phyloP scores from a whole-genome alignment of 2,888 invertebrate genomes.

The Epinotia nisella region DNA sequence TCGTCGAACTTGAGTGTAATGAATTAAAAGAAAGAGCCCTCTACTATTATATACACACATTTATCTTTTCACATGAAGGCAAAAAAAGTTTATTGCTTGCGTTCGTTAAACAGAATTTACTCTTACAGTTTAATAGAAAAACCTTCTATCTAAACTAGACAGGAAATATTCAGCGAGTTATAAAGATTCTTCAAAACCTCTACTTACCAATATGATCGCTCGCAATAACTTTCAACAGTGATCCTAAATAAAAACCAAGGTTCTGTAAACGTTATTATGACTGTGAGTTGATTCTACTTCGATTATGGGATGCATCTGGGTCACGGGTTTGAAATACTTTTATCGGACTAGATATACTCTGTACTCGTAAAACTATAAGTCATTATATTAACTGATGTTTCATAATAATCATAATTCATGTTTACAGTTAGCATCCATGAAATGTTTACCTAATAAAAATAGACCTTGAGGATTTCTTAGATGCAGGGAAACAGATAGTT shows the following conservation, averaged over 20 bases:
- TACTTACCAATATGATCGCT: not conserved
- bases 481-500: not conserved
- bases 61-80: too few species aligned
- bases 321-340: slow-evolving; percentile 37
- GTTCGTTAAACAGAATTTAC: too few species aligned
- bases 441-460: slow-evolving; percentile 18
- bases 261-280: slow-evolving; percentile 29
- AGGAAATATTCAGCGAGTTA: not conserved
- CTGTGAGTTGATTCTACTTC: slow-evolving; percentile 16
- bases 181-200: not conserved
- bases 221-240: slow-evolving; percentile 6
- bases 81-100: too few species aligned
- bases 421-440: slow-evolving; percentile 3
- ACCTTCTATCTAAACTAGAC: too few species aligned
- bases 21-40: too few species aligned
- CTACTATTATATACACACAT: too few species aligned
- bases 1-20: too few species aligned
- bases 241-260: slow-evolving; percentile 32
- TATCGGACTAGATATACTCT: slow-evolving; percentile 15
- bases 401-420: slow-evolving; percentile 21
- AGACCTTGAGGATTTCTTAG: not conserved
- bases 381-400: slow-evolving; percentile 10
- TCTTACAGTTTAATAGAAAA: too few species aligned
- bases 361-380: slow-evolving; percentile 1
- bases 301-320: slow-evolving; percentile 28